Percentiles rank a stretch among this genome's conserved stretches.
Conservation (phyloP, 2,888 invertebrate genomes). For the Lasioglossum zephyrum region DNA sequence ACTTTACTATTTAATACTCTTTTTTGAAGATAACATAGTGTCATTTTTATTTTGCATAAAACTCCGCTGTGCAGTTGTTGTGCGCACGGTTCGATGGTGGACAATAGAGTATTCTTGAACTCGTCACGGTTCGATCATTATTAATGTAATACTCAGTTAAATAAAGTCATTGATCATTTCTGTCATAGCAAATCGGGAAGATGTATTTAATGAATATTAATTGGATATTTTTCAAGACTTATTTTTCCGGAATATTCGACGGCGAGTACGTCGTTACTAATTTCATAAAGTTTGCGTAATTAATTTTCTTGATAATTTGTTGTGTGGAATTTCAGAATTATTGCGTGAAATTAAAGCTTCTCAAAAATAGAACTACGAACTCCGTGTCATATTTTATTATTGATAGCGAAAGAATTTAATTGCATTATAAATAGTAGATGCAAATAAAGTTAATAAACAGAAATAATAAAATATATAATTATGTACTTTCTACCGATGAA, state of each 20-base stretch:
- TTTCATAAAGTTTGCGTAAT: neutral
- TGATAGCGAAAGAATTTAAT: too few species aligned
- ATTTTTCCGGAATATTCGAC: neutral
- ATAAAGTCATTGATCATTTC: neutral
- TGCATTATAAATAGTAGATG: too few species aligned
- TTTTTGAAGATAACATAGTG: too few species aligned
- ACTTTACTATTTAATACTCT: too few species aligned
- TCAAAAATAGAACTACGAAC: too few species aligned
- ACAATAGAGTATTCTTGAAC: neutral
- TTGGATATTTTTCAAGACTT: neutral
- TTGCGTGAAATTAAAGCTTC: too few species aligned
- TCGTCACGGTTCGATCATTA: neutral
- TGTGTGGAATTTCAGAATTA: neutral
- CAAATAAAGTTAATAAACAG: too few species aligned
- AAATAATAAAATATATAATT: neutral
- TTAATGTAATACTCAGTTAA: neutral
- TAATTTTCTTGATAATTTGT: neutral
- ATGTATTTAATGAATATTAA: neutral
- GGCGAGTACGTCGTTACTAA: neutral
- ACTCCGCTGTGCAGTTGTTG: neutral
- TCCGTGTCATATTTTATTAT: too few species aligned
- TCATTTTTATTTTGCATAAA: too few species aligned
- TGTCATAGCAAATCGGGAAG: neutral
- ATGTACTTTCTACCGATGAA: neutral
- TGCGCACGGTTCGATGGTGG: neutral